Percentiles rank a stretch among this genome's conserved stretches.
Evolutionary conservation across 2,888 invertebrate species (phyloP).

Genomic region (Nemurella pictetii): DNA sequence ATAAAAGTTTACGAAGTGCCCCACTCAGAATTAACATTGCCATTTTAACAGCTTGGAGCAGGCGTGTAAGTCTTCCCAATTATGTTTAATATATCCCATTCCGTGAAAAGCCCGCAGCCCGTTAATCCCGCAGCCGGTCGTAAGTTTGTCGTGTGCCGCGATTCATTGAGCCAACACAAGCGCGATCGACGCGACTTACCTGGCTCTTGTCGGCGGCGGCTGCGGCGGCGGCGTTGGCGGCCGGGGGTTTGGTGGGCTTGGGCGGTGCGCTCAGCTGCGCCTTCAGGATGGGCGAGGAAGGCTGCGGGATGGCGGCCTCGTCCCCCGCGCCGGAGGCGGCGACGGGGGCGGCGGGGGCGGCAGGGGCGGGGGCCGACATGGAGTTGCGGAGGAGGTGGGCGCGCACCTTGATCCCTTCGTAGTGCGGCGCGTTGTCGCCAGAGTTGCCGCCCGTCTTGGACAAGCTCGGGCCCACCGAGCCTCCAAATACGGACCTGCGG

Average conservation of each 20-base stretch:
- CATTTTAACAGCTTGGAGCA: too few species aligned
- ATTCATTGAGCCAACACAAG: neutral
- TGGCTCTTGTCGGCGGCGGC: slow-evolving; percentile 59
- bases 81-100: too few species aligned
- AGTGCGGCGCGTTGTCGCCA: slow-evolving; percentile 59
- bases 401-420: slow-evolving; percentile 70
- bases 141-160: too few species aligned
- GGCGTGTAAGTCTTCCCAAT: too few species aligned
- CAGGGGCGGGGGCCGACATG: slow-evolving; percentile 10
- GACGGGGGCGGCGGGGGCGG: slow-evolving; percentile 33
- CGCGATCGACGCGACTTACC: slow-evolving; percentile 55
- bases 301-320: slow-evolving; percentile 46
- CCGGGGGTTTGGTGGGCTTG: slow-evolving; percentile 52
- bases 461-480: slow-evolving; percentile 75
- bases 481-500: slow-evolving; percentile 77
- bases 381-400: slow-evolving; percentile 51
- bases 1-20: too few species aligned
- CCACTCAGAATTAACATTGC: too few species aligned
- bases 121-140: too few species aligned
- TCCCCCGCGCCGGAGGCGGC: slow-evolving; percentile 26
- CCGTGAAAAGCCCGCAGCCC: too few species aligned
- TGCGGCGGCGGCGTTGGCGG: slow-evolving; percentile 50
- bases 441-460: slow-evolving; percentile 32
- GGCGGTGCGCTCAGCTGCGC: slow-evolving; percentile 78
- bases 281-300: slow-evolving; percentile 79